phyloP scores from a whole-genome alignment of 2,888 invertebrate genomes.

The Emmelina monodactyla region DNA sequence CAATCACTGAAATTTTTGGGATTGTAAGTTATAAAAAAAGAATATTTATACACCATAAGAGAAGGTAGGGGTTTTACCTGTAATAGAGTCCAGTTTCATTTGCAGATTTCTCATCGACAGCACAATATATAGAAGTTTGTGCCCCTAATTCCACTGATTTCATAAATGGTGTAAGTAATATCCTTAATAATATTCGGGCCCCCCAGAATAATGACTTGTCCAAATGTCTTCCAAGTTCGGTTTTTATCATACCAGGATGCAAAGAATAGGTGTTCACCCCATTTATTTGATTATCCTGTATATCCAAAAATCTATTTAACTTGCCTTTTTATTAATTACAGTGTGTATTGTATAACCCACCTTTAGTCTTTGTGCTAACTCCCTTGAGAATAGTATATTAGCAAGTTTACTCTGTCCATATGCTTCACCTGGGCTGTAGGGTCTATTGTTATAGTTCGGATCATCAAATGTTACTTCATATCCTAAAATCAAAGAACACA shows the following conservation, averaged over 20 bases:
- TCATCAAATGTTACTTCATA: slow-evolving; percentile 66
- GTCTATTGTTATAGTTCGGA: slow-evolving; percentile 71
- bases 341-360: slow-evolving; percentile 31
- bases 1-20: slow-evolving; percentile 63
- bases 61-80: slow-evolving; percentile 32
- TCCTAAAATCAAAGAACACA: background rate
- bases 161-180: slow-evolving; percentile 45
- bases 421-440: slow-evolving; percentile 71
- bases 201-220: slow-evolving; percentile 57
- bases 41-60: background rate
- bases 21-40: background rate
- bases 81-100: slow-evolving; percentile 69
- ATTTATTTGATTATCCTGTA: slow-evolving; percentile 43
- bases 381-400: slow-evolving; percentile 79
- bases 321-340: too few species aligned
- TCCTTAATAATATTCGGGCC: slow-evolving; percentile 35
- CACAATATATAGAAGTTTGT: slow-evolving; percentile 78
- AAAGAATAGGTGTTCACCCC: slow-evolving; percentile 73
- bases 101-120: slow-evolving; percentile 70
- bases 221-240: slow-evolving; percentile 77
- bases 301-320: slow-evolving; percentile 7
- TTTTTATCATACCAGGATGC: slow-evolving; percentile 78
- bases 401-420: slow-evolving; percentile 86
- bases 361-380: slow-evolving; percentile 70
- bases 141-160: slow-evolving; percentile 73